A percentile compares a stretch with the other conserved stretches of the same genome.
phyloP scores from a whole-genome alignment of 1,140 invertebrate species.

The Steinernema feltiae region DNA sequence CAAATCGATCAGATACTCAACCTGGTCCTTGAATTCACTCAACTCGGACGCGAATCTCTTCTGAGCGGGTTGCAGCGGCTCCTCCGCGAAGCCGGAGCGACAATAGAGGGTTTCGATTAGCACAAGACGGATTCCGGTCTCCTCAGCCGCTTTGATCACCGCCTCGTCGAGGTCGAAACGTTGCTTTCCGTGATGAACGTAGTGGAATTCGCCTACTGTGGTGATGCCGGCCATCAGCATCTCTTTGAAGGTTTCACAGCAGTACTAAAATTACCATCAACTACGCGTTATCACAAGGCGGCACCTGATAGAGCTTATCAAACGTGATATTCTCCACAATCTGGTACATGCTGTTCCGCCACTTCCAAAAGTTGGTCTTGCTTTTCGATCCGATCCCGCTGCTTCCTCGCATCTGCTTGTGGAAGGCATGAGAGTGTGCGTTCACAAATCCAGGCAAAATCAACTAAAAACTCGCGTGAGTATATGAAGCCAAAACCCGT shows the following conservation, averaged over 20 bases:
- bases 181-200: conserved; percentile 47
- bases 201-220: conserved; percentile 55
- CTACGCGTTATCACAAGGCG: neutral
- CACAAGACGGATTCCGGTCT: conserved; percentile 46
- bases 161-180: conserved; percentile 50
- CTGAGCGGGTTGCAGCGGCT: conserved; percentile 36
- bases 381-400: conserved; percentile 43
- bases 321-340: conserved; percentile 44
- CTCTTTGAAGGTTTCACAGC: conserved; percentile 47
- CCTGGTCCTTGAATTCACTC: conserved; percentile 39
- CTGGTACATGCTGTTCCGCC: conserved; percentile 53
- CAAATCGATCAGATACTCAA: conserved; percentile 26
- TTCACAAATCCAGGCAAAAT: conserved; percentile 52
- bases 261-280: conserved; percentile 41
- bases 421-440: conserved; percentile 55
- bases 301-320: conserved; percentile 45
- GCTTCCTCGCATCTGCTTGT: conserved; percentile 47
- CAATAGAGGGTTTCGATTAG: conserved; percentile 41
- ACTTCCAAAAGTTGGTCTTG: conserved; percentile 53
- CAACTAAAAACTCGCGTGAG: neutral
- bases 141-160: conserved; percentile 49
- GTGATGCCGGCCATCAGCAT: conserved; percentile 55
- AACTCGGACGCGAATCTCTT: conserved; percentile 35
- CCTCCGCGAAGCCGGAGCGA: conserved; percentile 37
- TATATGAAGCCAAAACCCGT: neutral